Evolutionary conservation across 2,888 invertebrate genomes (phyloP).

Genomic region (Cataglyphis cursor): DNA sequence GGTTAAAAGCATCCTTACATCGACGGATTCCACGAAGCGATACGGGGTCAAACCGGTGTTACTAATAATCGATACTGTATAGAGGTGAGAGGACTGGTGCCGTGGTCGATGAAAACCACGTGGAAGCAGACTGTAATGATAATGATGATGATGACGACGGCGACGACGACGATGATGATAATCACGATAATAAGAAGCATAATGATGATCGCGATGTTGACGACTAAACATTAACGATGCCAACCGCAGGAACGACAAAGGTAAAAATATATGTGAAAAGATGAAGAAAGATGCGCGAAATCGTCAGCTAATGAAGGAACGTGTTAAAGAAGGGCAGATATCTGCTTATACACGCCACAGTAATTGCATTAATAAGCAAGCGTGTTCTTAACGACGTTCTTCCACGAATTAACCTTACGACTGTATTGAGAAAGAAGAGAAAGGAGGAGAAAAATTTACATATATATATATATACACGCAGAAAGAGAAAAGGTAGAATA

Average conservation of each 20-base stretch:
- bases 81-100: conserved; percentile 5
- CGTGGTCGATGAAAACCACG: conserved; percentile 19
- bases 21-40: conserved; percentile 33
- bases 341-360: conserved; percentile 43
- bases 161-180: conserved; percentile 39
- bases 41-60: conserved; percentile 51
- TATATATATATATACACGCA: not conserved
- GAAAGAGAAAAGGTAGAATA: not conserved
- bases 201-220: conserved; percentile 31
- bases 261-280: conserved; percentile 12
- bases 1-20: conserved; percentile 34
- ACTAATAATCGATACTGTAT: conserved; percentile 48
- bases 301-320: conserved; percentile 49
- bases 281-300: conserved; percentile 19
- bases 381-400: conserved; percentile 57
- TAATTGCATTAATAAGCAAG: conserved; percentile 75
- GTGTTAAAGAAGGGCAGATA: conserved; percentile 40
- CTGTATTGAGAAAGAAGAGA: not conserved
- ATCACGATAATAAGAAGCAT: conserved; percentile 46
- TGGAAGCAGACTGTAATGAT: conserved; percentile 25
- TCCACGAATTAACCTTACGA: conserved; percentile 42
- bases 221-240: conserved; percentile 30
- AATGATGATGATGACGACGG: conserved; percentile 20
- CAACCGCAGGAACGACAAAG: not conserved
- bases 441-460: not conserved